These are phyloP conservation scores for Bellardia bayeri DNA, from an alignment of 2,888 invertebrate species.

Conservation along the genomic window DNA sequence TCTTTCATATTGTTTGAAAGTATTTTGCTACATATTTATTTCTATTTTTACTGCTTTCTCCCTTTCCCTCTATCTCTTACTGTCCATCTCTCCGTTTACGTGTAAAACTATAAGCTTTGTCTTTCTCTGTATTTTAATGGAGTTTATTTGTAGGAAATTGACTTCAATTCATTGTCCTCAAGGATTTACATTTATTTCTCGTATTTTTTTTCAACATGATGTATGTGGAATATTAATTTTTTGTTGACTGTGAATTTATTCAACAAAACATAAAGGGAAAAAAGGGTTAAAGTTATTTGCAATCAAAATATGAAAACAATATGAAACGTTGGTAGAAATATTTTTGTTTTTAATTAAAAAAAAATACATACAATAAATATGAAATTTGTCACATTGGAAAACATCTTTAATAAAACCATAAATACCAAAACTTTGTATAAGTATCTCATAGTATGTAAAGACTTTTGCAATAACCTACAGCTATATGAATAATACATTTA, in stretches of 20 bases:
- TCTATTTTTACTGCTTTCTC: neutral
- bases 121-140: constrained; percentile 24
- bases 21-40: neutral
- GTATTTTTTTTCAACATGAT: constrained; percentile 8
- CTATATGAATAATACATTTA: too few relatives aligned
- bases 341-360: constrained; percentile 2
- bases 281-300: neutral
- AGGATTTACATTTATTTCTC: constrained; percentile 35
- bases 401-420: constrained; percentile 6
- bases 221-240: constrained; percentile 39
- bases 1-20: neutral
- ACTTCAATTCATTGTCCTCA: constrained; percentile 49
- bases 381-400: constrained; percentile 8
- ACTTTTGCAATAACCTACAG: too few relatives aligned
- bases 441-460: too few relatives aligned
- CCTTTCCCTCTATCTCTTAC: neutral
- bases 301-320: constrained; percentile 6
- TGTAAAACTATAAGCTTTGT: neutral
- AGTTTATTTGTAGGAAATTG: constrained; percentile 54
- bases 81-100: neutral
- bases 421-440: neutral
- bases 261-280: neutral
- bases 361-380: neutral
- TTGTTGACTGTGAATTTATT: constrained; percentile 4
- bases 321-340: neutral